Evolutionary conservation across 1,140 invertebrate species (phyloP).

Genomic region (Bombyx mandarina): DNA sequence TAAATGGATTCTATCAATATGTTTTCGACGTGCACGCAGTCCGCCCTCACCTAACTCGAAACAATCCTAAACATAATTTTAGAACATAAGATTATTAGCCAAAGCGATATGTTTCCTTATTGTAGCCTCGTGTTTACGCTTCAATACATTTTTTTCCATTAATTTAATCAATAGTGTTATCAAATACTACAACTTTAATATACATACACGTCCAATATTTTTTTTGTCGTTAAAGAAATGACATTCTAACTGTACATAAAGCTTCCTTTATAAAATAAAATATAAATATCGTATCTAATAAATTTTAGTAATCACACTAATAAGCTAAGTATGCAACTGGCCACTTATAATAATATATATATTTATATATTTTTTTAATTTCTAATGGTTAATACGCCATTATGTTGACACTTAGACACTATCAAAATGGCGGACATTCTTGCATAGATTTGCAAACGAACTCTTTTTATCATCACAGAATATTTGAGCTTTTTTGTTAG

Average conservation of each 20-base stretch:
- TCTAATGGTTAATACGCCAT: slow-evolving; percentile 36
- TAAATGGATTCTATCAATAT: no score
- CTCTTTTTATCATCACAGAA: slow-evolving; percentile 36
- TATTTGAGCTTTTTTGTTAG: slow-evolving; percentile 22
- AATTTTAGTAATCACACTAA: slow-evolving; percentile 47
- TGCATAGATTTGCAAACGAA: slow-evolving; percentile 18
- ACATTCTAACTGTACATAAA: slow-evolving; percentile 63
- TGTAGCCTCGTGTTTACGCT: slow-evolving; percentile 48
- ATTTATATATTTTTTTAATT: slow-evolving; percentile 5
- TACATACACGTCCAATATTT: slow-evolving; percentile 5
- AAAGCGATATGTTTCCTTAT: slow-evolving; percentile 68
- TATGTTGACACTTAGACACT: slow-evolving; percentile 21
- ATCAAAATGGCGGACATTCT: slow-evolving; percentile 33
- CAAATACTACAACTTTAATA: slow-evolving; percentile 63
- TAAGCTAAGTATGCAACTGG: slow-evolving; percentile 49
- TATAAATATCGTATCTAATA: slow-evolving; percentile 46
- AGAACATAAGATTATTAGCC: slow-evolving; percentile 39
- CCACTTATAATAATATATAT: slow-evolving; percentile 18
- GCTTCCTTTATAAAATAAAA: slow-evolving; percentile 63
- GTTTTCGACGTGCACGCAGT: slow-evolving; percentile 1
- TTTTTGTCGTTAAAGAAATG: slow-evolving; percentile 43
- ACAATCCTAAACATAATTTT: slow-evolving; percentile 10
- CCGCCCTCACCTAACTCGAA: slow-evolving; percentile 8
- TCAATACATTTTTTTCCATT: no score
- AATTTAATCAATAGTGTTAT: slow-evolving; percentile 38